Percentiles rank a stretch among this genome's conserved stretches.
phyloP scores from a whole-genome alignment of 2,888 invertebrate genomes.

The Heteropelma amictum region DNA sequence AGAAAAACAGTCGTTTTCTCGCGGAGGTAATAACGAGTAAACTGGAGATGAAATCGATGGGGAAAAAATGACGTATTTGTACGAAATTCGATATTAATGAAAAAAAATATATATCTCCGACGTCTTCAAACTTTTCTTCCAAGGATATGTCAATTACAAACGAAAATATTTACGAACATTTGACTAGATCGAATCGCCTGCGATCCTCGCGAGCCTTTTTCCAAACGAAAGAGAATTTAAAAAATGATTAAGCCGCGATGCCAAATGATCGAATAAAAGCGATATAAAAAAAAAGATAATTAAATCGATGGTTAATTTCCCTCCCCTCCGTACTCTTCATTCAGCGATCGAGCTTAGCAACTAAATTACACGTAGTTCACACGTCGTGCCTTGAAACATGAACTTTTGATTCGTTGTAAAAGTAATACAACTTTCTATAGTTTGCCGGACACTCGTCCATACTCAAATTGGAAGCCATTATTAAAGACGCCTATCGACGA shows the following conservation, averaged over 20 bases:
- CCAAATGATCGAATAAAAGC: neutral
- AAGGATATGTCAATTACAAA: too few species aligned
- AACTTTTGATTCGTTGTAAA: conserved; percentile 42
- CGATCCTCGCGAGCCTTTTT: neutral
- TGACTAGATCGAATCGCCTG: neutral
- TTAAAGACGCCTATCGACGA: conserved; percentile 36
- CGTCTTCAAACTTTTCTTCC: too few species aligned
- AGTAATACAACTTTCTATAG: conserved; percentile 41
- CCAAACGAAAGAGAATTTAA: neutral
- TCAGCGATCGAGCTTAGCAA: conserved; percentile 5
- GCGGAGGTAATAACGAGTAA: neutral
- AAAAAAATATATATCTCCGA: too few species aligned
- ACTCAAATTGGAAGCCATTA: conserved; percentile 47
- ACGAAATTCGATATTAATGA: neutral
- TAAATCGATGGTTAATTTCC: neutral
- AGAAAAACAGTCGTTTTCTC: neutral
- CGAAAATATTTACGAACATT: neutral
- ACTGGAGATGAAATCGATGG: neutral
- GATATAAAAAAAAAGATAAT: neutral
- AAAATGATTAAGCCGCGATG: neutral
- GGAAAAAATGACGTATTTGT: too few species aligned
- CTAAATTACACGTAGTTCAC: neutral
- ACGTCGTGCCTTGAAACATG: conserved; percentile 9
- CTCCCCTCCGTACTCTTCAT: neutral
- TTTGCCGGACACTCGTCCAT: conserved; percentile 32